Conservation (phyloP, 2,888 invertebrate species). For the Syrista parreyssii region DNA sequence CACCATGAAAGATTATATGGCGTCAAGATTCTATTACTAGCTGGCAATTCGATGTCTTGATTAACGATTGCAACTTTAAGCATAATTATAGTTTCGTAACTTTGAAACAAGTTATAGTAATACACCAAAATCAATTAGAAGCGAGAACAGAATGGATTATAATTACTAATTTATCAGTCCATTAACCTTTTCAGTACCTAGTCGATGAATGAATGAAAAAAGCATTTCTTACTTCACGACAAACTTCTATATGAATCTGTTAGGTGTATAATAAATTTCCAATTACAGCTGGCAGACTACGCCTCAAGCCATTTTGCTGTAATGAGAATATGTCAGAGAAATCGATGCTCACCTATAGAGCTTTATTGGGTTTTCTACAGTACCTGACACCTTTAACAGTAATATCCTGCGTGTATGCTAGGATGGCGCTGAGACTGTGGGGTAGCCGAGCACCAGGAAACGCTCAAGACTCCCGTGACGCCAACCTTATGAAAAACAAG, state of each 20-base stretch:
- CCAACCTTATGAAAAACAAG: conserved; percentile 83
- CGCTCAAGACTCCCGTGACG: conserved; percentile 81
- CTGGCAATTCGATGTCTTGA: not conserved
- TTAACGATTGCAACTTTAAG: not conserved
- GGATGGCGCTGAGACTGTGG: conserved; percentile 85
- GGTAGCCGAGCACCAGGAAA: conserved; percentile 83
- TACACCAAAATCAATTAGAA: not conserved
- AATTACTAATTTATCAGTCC: not conserved
- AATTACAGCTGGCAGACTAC: conserved; percentile 62
- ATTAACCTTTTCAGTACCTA: not conserved
- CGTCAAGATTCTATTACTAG: not conserved
- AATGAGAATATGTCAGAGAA: conserved; percentile 70
- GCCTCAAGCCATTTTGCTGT: conserved; percentile 72
- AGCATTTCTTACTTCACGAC: not conserved
- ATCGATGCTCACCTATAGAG: conserved; percentile 71
- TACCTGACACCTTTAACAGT: conserved; percentile 85
- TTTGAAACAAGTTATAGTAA: not conserved
- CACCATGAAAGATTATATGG: not conserved
- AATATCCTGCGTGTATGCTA: conserved; percentile 84
- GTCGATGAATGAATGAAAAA: not conserved
- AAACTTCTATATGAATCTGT: not conserved
- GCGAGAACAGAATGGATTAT: not conserved
- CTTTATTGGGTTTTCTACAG: conserved; percentile 71
- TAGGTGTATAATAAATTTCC: not conserved
- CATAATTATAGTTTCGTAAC: not conserved